Conservation (phyloP, 1,140 invertebrate genomes). For the Drosophila biarmipes region DNA sequence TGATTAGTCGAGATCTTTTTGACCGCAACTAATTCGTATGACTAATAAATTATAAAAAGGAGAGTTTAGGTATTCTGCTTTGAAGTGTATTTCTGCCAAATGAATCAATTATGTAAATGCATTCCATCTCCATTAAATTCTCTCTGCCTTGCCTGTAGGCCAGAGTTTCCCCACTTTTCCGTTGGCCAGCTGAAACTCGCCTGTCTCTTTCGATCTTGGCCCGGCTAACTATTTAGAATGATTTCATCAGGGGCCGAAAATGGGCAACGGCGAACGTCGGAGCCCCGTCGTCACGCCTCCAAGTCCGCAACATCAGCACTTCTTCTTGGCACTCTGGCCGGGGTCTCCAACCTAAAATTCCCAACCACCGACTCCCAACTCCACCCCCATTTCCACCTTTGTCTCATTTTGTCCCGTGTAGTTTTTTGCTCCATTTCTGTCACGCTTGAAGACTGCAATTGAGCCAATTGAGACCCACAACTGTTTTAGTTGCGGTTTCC, state of each 20-base stretch:
- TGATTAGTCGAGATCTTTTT: not conserved
- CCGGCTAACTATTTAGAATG: conserved; percentile 55
- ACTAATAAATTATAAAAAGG: not conserved
- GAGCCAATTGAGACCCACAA: conserved; percentile 75
- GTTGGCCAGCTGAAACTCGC: not conserved
- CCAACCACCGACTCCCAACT: conserved; percentile 1
- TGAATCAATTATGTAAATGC: not conserved
- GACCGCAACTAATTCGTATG: not conserved
- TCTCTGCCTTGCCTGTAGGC: not conserved
- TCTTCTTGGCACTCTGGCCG: not conserved
- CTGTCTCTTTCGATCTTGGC: conserved; percentile 8
- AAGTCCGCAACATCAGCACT: conserved; percentile 18
- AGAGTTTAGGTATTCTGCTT: not conserved
- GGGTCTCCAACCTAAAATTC: not conserved
- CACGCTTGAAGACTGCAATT: conserved; percentile 82
- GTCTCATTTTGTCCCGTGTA: conserved; percentile 59
- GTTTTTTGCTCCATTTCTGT: conserved; percentile 78
- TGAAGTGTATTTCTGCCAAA: not conserved
- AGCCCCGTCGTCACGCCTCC: conserved; percentile 49
- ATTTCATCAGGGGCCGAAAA: conserved; percentile 62
- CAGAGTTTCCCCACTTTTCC: not conserved
- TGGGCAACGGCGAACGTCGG: conserved; percentile 49
- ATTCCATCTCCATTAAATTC: not conserved
- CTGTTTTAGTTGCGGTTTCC: conserved; percentile 66
- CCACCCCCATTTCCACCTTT: conserved; percentile 52